Percentiles rank a stretch among this genome's conserved stretches.
These are phyloP conservation scores for Mactromeris polynyma DNA, from an alignment of 2,888 invertebrate genomes.

Conservation along the genomic window DNA sequence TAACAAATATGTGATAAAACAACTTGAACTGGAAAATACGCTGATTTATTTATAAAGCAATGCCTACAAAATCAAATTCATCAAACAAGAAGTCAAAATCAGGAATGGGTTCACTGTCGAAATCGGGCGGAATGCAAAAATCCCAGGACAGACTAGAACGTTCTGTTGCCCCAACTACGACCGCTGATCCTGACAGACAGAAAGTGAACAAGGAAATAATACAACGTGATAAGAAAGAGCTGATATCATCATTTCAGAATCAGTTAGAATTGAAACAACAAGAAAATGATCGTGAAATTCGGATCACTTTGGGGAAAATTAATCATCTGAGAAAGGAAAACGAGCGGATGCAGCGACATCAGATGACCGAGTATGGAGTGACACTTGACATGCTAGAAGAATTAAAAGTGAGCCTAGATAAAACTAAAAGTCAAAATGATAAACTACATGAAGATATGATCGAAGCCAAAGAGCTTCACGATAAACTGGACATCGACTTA, in stretches of 20 bases:
- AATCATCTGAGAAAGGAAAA: slow-evolving; percentile 51
- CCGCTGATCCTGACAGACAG: slow-evolving; percentile 39
- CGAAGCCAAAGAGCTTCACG: slow-evolving; percentile 46
- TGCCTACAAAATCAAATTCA: slow-evolving; percentile 35
- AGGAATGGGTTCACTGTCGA: background rate
- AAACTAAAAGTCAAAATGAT: slow-evolving; percentile 54
- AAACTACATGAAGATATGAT: slow-evolving; percentile 59
- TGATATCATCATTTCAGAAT: slow-evolving; percentile 40
- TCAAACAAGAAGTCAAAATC: slow-evolving; percentile 3
- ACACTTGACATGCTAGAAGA: slow-evolving; percentile 55
- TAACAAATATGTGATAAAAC: too few species aligned
- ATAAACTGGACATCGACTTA: slow-evolving; percentile 53
- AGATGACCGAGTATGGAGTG: slow-evolving; percentile 57
- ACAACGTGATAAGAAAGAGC: slow-evolving; percentile 42
- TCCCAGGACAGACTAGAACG: slow-evolving; percentile 28
- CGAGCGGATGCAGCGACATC: slow-evolving; percentile 55
- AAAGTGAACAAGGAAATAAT: slow-evolving; percentile 33
- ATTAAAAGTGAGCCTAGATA: slow-evolving; percentile 32
- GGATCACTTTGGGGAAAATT: slow-evolving; percentile 42
- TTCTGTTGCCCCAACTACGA: slow-evolving; percentile 43
- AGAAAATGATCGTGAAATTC: slow-evolving; percentile 48
- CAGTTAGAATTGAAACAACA: slow-evolving; percentile 50
- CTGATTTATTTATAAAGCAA: background rate
- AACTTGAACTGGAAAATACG: too few species aligned
- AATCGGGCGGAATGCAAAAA: slow-evolving; percentile 18